Conservation (phyloP, 2,797 vertebrate species). For the Pseudomugil tenellus region DNA sequence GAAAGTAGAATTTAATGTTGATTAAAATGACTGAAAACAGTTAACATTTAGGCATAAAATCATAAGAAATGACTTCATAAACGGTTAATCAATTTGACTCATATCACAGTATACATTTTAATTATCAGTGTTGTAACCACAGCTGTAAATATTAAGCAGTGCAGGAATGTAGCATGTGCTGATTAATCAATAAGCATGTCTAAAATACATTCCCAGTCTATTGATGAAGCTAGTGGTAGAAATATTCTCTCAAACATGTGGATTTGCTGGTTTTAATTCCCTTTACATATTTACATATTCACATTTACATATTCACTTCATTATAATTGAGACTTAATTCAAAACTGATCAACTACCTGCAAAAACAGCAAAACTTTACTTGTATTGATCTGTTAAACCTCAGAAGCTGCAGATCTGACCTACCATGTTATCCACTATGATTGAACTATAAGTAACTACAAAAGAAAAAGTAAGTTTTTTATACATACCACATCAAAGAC, state of each 20-base stretch:
- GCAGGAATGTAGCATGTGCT: neutral
- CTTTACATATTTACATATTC: neutral
- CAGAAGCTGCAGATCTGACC: neutral
- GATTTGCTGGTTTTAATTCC: neutral
- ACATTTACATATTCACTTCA: no score
- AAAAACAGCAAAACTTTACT: neutral
- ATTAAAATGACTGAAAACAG: neutral
- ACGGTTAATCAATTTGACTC: neutral
- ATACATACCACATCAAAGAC: conserved; percentile 77
- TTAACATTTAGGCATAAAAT: no score
- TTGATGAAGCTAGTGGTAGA: neutral
- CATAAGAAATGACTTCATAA: neutral
- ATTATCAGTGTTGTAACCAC: neutral
- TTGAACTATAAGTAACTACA: neutral
- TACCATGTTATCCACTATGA: no score
- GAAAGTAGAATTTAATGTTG: conserved; percentile 8
- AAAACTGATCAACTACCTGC: neutral
- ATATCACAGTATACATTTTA: neutral
- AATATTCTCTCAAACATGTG: neutral
- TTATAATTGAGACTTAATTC: no score
- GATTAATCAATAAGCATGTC: neutral
- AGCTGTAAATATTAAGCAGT: neutral
- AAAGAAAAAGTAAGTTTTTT: no score
- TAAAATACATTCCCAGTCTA: neutral
- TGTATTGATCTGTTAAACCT: neutral